Percentiles rank a stretch among this genome's conserved stretches.
These are phyloP conservation scores for Aptenodytes patagonicus DNA, from an alignment of 2,113 vertebrate genomes.

Conservation along the genomic window DNA sequence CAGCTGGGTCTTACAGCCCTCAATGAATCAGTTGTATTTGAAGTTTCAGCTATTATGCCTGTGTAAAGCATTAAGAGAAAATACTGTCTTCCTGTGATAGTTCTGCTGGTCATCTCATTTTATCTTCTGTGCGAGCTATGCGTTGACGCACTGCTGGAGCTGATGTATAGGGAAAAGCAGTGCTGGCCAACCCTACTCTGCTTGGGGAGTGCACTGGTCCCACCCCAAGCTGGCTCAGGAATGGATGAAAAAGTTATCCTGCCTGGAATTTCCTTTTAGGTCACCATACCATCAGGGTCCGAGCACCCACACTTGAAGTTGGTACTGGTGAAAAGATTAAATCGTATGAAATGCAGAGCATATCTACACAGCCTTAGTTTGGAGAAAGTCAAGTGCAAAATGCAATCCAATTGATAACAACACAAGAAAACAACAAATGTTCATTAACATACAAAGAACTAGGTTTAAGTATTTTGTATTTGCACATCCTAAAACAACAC, in stretches of 20 bases:
- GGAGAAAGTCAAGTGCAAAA: background rate
- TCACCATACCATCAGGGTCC: background rate
- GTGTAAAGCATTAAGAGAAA: background rate
- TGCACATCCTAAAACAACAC: background rate
- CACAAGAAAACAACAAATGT: background rate
- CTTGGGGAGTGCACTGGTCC: accelerated
- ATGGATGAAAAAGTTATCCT: background rate
- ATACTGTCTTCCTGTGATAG: background rate
- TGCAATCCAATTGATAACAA: accelerated
- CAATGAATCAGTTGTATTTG: background rate
- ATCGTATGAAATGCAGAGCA: accelerated
- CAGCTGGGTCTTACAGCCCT: background rate
- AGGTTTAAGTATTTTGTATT: background rate
- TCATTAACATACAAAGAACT: background rate
- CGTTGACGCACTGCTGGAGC: background rate
- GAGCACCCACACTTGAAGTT: too few species aligned
- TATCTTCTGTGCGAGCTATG: background rate
- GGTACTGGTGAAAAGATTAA: background rate
- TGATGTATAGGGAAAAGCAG: background rate
- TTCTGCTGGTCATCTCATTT: background rate
- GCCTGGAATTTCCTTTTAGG: background rate
- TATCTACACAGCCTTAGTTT: accelerated
- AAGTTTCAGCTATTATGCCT: background rate
- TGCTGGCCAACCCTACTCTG: accelerated
- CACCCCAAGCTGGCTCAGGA: background rate